phyloP scores from a whole-genome alignment of 2,888 invertebrate species.

The Dicycla oo region DNA sequence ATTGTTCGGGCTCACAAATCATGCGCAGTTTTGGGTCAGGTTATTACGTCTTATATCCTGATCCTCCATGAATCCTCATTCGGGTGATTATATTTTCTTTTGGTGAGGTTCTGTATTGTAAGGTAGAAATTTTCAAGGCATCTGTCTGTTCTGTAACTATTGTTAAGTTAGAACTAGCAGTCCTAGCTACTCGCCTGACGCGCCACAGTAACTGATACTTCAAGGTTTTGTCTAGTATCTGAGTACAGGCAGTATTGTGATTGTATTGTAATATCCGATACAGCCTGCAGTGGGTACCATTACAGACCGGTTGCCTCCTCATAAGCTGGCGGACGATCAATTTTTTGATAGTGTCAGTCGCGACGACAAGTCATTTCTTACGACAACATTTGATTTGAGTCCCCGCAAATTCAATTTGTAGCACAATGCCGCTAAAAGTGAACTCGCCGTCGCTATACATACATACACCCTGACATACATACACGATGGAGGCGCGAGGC shows the following conservation, averaged over 20 bases:
- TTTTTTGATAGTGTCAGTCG: slow-evolving; percentile 89
- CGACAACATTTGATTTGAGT: slow-evolving; percentile 87
- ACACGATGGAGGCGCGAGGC: slow-evolving; percentile 43
- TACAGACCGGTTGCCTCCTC: slow-evolving; percentile 38
- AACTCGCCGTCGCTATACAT: slow-evolving; percentile 48
- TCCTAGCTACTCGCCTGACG: not conserved
- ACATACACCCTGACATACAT: slow-evolving; percentile 22
- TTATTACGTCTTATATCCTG: not conserved
- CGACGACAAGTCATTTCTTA: slow-evolving; percentile 85
- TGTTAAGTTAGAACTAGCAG: too few species aligned
- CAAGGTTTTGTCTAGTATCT: not conserved
- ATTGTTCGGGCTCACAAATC: slow-evolving; percentile 43
- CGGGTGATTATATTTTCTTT: not conserved
- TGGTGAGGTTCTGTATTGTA: not conserved
- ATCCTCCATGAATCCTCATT: not conserved
- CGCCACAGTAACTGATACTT: not conserved
- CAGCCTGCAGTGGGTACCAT: slow-evolving; percentile 34
- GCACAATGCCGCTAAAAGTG: slow-evolving; percentile 78
- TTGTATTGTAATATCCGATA: slow-evolving; percentile 44
- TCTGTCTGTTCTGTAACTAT: not conserved
- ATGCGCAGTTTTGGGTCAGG: slow-evolving; percentile 8
- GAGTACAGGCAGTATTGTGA: slow-evolving; percentile 21
- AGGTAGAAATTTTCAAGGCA: too few species aligned
- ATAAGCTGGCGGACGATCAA: slow-evolving; percentile 79
- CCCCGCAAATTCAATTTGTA: slow-evolving; percentile 87